Evolutionary conservation across 2,888 invertebrate genomes (phyloP), one percentile per base, ranked within the genome.

Genomic region (Troides helena): DNA sequence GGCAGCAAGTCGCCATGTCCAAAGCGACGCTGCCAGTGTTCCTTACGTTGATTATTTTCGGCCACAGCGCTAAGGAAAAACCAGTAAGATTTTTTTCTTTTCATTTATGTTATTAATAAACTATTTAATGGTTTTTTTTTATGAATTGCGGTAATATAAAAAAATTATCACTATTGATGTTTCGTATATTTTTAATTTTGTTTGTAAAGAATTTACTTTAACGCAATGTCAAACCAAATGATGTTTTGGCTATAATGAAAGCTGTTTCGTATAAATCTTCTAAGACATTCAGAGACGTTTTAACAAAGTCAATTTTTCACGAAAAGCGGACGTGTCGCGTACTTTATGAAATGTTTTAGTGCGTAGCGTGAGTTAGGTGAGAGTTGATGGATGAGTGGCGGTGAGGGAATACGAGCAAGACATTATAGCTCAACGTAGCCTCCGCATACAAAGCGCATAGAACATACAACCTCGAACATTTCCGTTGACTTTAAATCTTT

Each of bases 381-480:
- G 75, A 72, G 76, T 77, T 87, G 89, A 89, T 85, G 81, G 87
- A 89, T 88, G 86, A 77, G 80, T 77, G 82, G 72, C 74, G 74
- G 76, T 75, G 72, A 74, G 74, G 78, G 77, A 80, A 79, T 79
- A 79, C 81, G 76, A 77, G 74, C 75, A 74, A 77, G 77, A 79
- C 81, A 84, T 86, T 85, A 90, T 90, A 85, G 81, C 87, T 91
- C 90, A 90, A 84, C 75, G 90, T 89, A 76, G 77, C 76, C 76
- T 78, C 76, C 76, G 88, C 86, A 87, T 87, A 86, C 78, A 74
- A 86, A 85, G 87, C 85, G 82, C 79, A 77, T 76, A 74, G 73
- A 67, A 68, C 71, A 68, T 69, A 68, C 62, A 64, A 62, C 61
- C 68, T 83, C 82, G 83, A 82, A 72, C 79, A 63, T 36, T 75